Evolutionary conservation across 2,888 invertebrate genomes (phyloP).

Genomic region (Dynastes grantii): DNA sequence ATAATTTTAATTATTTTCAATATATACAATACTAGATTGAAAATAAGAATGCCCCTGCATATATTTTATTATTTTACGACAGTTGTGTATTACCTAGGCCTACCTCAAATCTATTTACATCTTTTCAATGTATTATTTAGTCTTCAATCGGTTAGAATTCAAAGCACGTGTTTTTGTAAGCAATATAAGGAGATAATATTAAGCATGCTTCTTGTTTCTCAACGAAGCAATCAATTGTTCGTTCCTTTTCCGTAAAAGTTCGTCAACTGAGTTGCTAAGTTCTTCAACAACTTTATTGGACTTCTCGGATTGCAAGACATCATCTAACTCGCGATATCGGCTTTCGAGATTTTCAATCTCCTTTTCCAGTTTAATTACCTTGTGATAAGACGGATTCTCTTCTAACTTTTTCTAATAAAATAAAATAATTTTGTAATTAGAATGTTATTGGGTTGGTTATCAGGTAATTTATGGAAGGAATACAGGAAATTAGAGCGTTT

Average conservation of each 20-base stretch:
- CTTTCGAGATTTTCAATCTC: conserved; percentile 49
- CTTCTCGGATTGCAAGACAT: conserved; percentile 45
- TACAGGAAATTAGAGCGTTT: no score
- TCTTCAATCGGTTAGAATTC: no score
- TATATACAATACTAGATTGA: no score
- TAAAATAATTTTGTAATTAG: conserved; percentile 27
- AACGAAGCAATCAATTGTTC: conserved; percentile 50
- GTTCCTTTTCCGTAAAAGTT: conserved; percentile 49
- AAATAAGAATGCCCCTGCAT: no score
- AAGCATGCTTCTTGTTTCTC: conserved; percentile 49
- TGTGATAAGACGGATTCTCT: conserved; percentile 51
- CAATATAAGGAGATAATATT: neutral
- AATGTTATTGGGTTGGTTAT: neutral
- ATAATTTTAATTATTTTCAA: no score
- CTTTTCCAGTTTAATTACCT: conserved; percentile 48
- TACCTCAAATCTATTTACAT: no score
- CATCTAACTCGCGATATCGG: conserved; percentile 45
- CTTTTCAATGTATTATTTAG: no score
- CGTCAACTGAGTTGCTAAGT: conserved; percentile 49
- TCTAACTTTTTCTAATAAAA: conserved; percentile 50
- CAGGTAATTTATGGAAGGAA: no score
- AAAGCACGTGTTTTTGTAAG: no score
- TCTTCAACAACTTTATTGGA: conserved; percentile 48
- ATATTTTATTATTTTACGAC: no score
- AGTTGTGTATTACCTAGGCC: no score